phyloP scores from a whole-genome alignment of 2,888 invertebrate species.

The Salpingus planirostris region DNA sequence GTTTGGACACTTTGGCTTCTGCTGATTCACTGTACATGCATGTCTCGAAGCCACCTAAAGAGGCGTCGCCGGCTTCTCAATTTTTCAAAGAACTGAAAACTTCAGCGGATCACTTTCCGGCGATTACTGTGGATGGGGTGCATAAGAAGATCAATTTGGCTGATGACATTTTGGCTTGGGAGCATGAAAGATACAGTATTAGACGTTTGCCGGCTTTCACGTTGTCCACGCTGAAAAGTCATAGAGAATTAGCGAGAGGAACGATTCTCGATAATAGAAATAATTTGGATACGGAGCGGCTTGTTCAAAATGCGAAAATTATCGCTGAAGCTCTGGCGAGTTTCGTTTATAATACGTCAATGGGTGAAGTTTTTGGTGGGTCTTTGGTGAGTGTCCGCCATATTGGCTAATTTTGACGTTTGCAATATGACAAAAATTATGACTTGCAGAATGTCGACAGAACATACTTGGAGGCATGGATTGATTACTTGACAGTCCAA shows the following conservation, averaged over 20 bases:
- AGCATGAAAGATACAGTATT: constrained; percentile 94
- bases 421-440: too few species aligned
- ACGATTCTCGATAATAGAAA: constrained; percentile 57
- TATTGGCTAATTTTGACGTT: background rate
- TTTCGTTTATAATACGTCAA: constrained; percentile 65
- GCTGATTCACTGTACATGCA: constrained; percentile 70
- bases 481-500: constrained; percentile 62
- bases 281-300: constrained; percentile 47
- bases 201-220: constrained; percentile 87
- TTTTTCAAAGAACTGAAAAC: constrained; percentile 57
- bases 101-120: constrained; percentile 41
- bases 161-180: constrained; percentile 88
- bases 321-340: constrained; percentile 79
- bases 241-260: constrained; percentile 52
- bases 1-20: constrained; percentile 72
- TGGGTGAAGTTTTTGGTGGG: constrained; percentile 60
- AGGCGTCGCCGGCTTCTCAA: constrained; percentile 65
- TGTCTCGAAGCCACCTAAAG: constrained; percentile 91
- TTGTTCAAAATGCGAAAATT: constrained; percentile 60
- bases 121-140: constrained; percentile 54
- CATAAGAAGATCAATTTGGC: constrained; percentile 97
- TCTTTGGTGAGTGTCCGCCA: constrained; percentile 53
- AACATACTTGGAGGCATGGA: constrained; percentile 64
- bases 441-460: constrained; percentile 65
- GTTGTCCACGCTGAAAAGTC: constrained; percentile 67